phyloP scores from a whole-genome alignment of 2,113 vertebrate genomes.

The Megaceryle torquata region DNA sequence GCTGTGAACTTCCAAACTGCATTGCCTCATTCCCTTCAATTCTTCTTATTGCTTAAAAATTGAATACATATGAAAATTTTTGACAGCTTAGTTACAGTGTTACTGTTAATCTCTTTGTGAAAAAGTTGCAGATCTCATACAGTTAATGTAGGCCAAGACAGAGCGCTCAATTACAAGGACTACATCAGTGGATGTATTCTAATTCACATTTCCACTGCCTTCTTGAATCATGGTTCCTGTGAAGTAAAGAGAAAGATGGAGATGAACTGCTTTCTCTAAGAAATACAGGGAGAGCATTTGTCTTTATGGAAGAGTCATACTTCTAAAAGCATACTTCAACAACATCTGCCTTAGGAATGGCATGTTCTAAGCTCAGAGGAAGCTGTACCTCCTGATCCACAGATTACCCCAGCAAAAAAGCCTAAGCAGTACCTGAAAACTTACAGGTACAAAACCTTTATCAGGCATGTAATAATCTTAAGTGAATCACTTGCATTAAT shows the following conservation, averaged over 20 bases:
- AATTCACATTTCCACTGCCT: neutral
- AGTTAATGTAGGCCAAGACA: neutral
- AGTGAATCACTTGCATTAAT: neutral
- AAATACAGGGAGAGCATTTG: neutral
- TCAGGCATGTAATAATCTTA: neutral
- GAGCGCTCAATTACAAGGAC: neutral
- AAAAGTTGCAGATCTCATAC: neutral
- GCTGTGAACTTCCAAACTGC: neutral
- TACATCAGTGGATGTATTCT: neutral
- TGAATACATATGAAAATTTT: neutral
- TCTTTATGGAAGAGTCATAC: neutral
- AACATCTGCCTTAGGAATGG: neutral
- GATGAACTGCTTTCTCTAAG: neutral
- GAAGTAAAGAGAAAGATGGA: neutral
- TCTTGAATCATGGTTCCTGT: neutral
- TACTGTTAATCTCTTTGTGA: neutral
- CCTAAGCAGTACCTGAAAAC: neutral
- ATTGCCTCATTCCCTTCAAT: neutral
- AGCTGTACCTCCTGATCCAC: neutral
- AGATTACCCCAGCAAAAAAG: neutral
- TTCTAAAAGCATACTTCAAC: neutral
- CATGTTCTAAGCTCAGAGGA: neutral
- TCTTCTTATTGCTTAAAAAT: neutral
- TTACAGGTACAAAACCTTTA: neutral
- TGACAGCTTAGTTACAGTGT: neutral